These are phyloP conservation scores for Bombus turneri DNA, from an alignment of 1,140 invertebrate species.

Conservation along the genomic window DNA sequence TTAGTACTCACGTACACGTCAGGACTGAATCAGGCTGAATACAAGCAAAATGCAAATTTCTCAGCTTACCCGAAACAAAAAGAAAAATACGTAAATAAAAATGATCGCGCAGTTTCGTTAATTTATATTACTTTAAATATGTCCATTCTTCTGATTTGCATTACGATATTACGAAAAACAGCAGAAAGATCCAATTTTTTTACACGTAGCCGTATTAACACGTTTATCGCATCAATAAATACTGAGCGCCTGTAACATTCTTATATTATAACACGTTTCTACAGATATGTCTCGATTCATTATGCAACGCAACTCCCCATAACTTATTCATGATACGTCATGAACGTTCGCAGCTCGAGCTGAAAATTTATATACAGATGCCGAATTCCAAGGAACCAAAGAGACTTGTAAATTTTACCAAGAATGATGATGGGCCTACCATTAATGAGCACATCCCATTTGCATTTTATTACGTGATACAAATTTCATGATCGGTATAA, in stretches of 20 bases:
- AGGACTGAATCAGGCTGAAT: background rate
- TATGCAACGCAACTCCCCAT: background rate
- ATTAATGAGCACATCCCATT: conserved; percentile 29
- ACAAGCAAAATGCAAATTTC: no score
- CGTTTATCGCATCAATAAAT: background rate
- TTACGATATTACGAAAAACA: background rate
- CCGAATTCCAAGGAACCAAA: background rate
- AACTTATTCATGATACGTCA: background rate
- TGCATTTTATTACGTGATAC: conserved; percentile 25
- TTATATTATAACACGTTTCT: background rate
- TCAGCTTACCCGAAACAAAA: conserved; percentile 40
- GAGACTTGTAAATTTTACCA: background rate
- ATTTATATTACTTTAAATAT: background rate
- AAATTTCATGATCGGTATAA: conserved; percentile 26
- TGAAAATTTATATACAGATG: background rate
- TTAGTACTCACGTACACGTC: no score
- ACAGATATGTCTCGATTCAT: background rate
- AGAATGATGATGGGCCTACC: background rate
- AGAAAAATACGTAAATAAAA: background rate
- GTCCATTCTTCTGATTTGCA: background rate
- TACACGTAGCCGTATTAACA: background rate
- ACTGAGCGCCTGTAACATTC: background rate
- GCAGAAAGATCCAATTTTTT: background rate
- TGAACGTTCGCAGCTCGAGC: background rate
- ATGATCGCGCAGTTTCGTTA: no score